phyloP scores from a whole-genome alignment of 2,113 vertebrate species.

The Megaleporinus macrocephalus region DNA sequence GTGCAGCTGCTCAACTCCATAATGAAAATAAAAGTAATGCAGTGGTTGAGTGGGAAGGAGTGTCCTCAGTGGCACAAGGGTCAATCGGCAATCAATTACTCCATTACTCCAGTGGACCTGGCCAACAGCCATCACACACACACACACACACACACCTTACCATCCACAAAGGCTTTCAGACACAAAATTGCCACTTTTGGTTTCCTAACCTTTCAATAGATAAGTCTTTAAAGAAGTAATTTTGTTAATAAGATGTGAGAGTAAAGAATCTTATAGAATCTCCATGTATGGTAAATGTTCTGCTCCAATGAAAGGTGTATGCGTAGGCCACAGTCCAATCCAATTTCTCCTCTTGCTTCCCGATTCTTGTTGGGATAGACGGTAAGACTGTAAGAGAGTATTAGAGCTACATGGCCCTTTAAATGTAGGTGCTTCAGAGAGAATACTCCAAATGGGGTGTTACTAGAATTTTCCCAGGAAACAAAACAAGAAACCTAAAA shows the following conservation, averaged over 20 bases:
- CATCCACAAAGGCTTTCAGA: conserved; percentile 1
- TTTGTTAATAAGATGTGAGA: neutral
- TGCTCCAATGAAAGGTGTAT: neutral
- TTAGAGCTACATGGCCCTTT: too few relatives aligned
- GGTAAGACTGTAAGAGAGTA: too few relatives aligned
- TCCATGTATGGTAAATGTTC: neutral
- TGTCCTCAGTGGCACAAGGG: conserved; percentile 64
- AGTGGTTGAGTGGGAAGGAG: conserved; percentile 55
- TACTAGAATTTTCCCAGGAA: too few relatives aligned
- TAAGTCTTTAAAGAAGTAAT: neutral
- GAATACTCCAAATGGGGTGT: too few relatives aligned
- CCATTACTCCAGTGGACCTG: conserved; percentile 67
- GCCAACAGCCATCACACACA: conserved; percentile 69
- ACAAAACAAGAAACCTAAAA: too few relatives aligned
- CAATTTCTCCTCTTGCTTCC: too few relatives aligned
- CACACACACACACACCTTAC: neutral
- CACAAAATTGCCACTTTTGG: neutral
- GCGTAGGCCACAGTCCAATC: too few relatives aligned
- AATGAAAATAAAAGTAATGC: conserved; percentile 66
- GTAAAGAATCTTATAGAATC: neutral
- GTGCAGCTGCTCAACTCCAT: conserved; percentile 42
- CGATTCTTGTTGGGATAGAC: too few relatives aligned
- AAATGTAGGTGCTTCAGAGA: too few relatives aligned
- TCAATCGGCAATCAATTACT: conserved; percentile 73
- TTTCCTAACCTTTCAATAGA: neutral